A percentile compares a stretch with the other conserved stretches of the same genome.
Conservation (phyloP, 1,140 invertebrate species). For the Drosophila sp. region DNA sequence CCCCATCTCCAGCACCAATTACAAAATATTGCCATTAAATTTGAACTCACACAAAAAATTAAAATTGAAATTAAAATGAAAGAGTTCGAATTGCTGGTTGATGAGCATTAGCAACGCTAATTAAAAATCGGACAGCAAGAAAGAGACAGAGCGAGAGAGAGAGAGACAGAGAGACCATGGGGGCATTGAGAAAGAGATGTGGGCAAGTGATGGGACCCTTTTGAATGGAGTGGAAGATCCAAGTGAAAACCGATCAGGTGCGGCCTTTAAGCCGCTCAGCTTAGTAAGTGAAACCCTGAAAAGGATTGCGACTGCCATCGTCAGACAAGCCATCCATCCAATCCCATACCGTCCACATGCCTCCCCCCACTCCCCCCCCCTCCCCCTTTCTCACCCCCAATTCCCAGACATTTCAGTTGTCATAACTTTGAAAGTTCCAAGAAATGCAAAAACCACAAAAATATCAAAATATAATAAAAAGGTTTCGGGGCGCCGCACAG, state of each 20-base stretch:
- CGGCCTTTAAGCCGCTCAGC: constrained; percentile 71
- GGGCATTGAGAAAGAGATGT: not conserved
- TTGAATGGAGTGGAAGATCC: constrained; percentile 12
- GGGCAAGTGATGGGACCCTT: constrained; percentile 20
- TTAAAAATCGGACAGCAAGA: constrained; percentile 45
- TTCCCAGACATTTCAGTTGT: constrained; percentile 53
- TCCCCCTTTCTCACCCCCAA: constrained; percentile 3
- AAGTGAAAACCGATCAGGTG: constrained; percentile 59
- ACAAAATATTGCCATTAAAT: constrained; percentile 17
- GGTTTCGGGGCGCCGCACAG: constrained; percentile 57
- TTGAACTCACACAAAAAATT: constrained; percentile 26
- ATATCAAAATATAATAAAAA: constrained; percentile 43
- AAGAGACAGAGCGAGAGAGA: not conserved
- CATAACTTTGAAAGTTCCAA: constrained; percentile 67
- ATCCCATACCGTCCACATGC: constrained; percentile 6
- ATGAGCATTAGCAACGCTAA: constrained; percentile 61
- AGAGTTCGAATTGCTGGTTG: constrained; percentile 22
- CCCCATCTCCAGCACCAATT: constrained; percentile 39
- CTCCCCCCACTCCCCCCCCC: not conserved
- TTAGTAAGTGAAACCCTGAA: constrained; percentile 75
- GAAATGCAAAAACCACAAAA: constrained; percentile 61
- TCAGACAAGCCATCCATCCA: constrained; percentile 54
- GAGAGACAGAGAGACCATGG: not conserved
- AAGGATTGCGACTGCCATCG: constrained; percentile 39
- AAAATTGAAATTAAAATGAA: not conserved